Evolutionary conservation across 2,797 vertebrate species (phyloP).

Genomic region (Menidia menidia): DNA sequence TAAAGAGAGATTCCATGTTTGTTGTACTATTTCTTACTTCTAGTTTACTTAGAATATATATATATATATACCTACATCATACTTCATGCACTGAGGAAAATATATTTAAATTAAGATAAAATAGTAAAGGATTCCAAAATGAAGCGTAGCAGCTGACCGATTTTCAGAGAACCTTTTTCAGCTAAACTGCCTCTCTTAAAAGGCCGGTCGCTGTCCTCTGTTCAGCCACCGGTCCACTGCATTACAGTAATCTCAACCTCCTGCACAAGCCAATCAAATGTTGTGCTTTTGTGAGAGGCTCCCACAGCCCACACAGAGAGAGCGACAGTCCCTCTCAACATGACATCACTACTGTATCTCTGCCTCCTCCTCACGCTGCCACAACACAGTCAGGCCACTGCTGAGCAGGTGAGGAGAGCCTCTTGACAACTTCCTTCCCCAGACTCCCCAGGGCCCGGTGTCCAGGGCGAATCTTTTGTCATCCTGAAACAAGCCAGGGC

Average conservation of each 20-base stretch:
- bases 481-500: constrained; percentile 80
- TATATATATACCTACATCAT: no score
- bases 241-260: constrained; percentile 38
- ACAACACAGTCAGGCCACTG: constrained; percentile 71
- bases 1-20: no score
- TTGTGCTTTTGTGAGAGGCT: constrained; percentile 56
- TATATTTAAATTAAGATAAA: no score
- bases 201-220: background rate
- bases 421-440: constrained; percentile 78
- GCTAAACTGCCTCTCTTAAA: constrained; percentile 4
- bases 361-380: constrained; percentile 56
- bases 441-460: constrained; percentile 71
- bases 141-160: background rate
- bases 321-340: constrained; percentile 55
- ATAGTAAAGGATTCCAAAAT: constrained; percentile 8
- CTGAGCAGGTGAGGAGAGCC: constrained; percentile 78
- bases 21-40: no score
- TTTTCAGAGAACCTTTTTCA: constrained; percentile 11
- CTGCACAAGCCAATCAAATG: constrained; percentile 46
- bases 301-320: constrained; percentile 63
- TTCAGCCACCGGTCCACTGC: constrained; percentile 17
- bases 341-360: constrained; percentile 38
- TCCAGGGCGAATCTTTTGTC: constrained; percentile 79
- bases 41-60: no score
- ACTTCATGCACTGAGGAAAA: no score